Evolutionary conservation across 2,113 vertebrate genomes (phyloP).

Genomic region (Alligator mississippiensis): DNA sequence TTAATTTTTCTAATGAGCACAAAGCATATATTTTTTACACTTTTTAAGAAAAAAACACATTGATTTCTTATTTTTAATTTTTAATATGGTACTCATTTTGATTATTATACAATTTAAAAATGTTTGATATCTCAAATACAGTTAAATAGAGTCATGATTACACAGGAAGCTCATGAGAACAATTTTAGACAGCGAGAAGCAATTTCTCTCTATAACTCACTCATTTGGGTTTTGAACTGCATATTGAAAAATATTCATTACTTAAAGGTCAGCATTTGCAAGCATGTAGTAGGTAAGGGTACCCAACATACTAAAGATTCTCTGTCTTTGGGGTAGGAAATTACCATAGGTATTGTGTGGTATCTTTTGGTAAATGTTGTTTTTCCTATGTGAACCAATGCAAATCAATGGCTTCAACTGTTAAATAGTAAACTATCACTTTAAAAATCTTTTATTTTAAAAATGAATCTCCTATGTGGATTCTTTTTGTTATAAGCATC

Average conservation of each 20-base stretch:
- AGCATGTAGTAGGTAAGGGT: neutral
- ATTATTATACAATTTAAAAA: neutral
- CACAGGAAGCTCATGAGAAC: neutral
- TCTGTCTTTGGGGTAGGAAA: neutral
- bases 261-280: rapidly evolving
- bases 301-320: neutral
- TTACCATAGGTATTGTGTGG: neutral
- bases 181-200: neutral
- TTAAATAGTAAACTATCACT: neutral
- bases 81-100: neutral
- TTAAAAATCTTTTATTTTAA: neutral
- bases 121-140: conserved; percentile 6
- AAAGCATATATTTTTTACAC: too few relatives aligned
- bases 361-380: neutral
- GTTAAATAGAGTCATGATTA: conserved; percentile 15
- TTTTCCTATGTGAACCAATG: neutral
- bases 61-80: neutral
- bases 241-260: neutral
- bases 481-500: neutral
- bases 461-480: neutral
- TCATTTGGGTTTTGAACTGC: neutral
- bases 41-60: too few relatives aligned
- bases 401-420: rapidly evolving
- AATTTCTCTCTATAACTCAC: neutral
- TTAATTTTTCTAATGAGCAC: too few relatives aligned